Percentiles rank a stretch among this genome's conserved stretches.
phyloP scores from a whole-genome alignment of 2,113 vertebrate genomes.

The Rhinichthys klamathensis region DNA sequence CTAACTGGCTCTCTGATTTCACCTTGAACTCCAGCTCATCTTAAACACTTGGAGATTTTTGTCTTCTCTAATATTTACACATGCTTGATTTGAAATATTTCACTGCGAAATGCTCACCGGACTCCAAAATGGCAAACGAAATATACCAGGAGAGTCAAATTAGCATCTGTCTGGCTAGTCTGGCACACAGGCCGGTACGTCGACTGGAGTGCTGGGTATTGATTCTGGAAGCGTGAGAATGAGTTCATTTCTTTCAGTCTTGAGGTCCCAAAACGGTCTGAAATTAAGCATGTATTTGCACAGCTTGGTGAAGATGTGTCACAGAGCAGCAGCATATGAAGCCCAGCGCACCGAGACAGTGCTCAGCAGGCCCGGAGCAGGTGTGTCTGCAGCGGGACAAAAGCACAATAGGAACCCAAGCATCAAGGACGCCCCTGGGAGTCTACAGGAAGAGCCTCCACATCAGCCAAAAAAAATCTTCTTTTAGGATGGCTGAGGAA shows the following conservation, averaged over 20 bases:
- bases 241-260: constrained; percentile 38
- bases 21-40: constrained; percentile 54
- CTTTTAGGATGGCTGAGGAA: constrained; percentile 38
- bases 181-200: constrained; percentile 1
- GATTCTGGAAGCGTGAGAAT: constrained; percentile 52
- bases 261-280: constrained; percentile 13
- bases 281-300: constrained; percentile 41
- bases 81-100: constrained; percentile 53
- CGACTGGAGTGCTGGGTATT: constrained; percentile 50
- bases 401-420: constrained; percentile 48
- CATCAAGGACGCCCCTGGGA: constrained; percentile 44
- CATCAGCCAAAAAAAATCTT: constrained; percentile 49
- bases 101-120: constrained; percentile 49
- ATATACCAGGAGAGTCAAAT: constrained; percentile 47
- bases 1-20: constrained; percentile 65
- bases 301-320: constrained; percentile 47
- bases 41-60: constrained; percentile 57
- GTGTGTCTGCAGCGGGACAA: constrained; percentile 41
- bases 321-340: constrained; percentile 41
- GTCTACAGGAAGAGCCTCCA: constrained; percentile 78
- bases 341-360: constrained; percentile 22
- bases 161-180: constrained; percentile 59
- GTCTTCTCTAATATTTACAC: constrained; percentile 63
- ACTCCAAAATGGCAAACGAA: constrained; percentile 44
- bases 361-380: neutral